Evolutionary conservation across 2,888 invertebrate genomes (phyloP).

Genomic region (Zonitis immaculata): DNA sequence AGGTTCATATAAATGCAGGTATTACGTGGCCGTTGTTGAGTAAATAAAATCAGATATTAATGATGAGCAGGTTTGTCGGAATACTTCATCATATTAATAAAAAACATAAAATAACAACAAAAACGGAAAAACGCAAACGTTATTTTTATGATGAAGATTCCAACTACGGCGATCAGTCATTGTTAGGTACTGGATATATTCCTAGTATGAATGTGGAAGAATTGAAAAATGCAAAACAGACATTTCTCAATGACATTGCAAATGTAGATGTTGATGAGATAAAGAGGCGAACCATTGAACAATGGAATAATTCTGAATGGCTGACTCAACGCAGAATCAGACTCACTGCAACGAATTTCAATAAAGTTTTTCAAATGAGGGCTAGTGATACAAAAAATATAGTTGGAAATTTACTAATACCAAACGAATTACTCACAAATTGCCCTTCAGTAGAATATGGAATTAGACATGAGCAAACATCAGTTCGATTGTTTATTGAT

Average conservation of each 20-base stretch:
- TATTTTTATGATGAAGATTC: constrained; percentile 11
- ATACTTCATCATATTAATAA: not conserved
- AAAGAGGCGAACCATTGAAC: not conserved
- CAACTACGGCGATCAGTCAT: constrained; percentile 5
- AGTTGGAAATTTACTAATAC: not conserved
- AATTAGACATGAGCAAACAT: constrained; percentile 13
- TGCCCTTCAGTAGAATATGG: not conserved
- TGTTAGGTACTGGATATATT: not conserved
- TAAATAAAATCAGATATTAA: not conserved
- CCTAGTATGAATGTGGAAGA: not conserved
- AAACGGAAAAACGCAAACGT: not conserved
- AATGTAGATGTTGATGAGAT: not conserved
- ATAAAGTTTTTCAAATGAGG: not conserved
- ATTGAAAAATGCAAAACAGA: not conserved
- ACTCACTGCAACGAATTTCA: not conserved
- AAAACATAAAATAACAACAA: not conserved
- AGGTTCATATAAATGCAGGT: constrained; percentile 35
- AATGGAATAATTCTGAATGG: not conserved
- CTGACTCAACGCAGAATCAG: not conserved
- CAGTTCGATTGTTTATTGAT: constrained; percentile 25
- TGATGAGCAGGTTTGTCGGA: not conserved
- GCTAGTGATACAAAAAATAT: not conserved
- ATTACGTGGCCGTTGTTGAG: constrained; percentile 30
- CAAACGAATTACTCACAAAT: too few species aligned
- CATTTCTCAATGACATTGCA: not conserved